These are phyloP conservation scores for Amphiduros pacificus DNA, from an alignment of 2,888 invertebrate genomes.

Conservation along the genomic window DNA sequence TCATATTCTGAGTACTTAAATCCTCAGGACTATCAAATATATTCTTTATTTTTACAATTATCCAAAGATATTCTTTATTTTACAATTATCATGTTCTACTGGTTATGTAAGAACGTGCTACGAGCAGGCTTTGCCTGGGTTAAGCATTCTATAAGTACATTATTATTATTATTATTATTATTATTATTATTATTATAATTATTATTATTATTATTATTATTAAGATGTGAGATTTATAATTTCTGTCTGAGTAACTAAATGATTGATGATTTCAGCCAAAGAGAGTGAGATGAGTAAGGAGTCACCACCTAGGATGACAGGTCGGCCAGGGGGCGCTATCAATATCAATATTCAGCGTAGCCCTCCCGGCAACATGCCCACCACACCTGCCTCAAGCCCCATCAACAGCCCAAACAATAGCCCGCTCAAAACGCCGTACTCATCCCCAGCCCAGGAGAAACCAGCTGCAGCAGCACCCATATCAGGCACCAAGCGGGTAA, in stretches of 20 bases:
- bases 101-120: too few species aligned
- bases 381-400: constrained; percentile 19
- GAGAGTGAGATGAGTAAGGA: constrained; percentile 1
- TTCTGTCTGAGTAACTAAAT: not conserved
- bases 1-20: too few species aligned
- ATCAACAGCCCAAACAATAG: constrained; percentile 6
- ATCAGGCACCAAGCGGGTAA: too few species aligned
- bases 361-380: constrained; percentile 5
- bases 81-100: too few species aligned
- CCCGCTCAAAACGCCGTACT: not conserved
- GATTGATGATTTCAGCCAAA: constrained; percentile 2
- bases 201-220: not conserved
- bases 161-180: too few species aligned
- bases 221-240: not conserved
- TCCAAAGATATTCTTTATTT: too few species aligned
- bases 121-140: too few species aligned
- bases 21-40: too few species aligned
- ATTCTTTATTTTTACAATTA: too few species aligned
- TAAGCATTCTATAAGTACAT: too few species aligned
- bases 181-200: too few species aligned
- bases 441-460: not conserved
- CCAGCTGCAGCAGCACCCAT: not conserved
- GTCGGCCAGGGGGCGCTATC: constrained; percentile 13
- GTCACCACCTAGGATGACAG: too few species aligned
- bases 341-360: constrained; percentile 19